Base-by-base conservation (phyloP, 35 echinoderm and acorn worm species). In the Ptychodera flava region DNA sequence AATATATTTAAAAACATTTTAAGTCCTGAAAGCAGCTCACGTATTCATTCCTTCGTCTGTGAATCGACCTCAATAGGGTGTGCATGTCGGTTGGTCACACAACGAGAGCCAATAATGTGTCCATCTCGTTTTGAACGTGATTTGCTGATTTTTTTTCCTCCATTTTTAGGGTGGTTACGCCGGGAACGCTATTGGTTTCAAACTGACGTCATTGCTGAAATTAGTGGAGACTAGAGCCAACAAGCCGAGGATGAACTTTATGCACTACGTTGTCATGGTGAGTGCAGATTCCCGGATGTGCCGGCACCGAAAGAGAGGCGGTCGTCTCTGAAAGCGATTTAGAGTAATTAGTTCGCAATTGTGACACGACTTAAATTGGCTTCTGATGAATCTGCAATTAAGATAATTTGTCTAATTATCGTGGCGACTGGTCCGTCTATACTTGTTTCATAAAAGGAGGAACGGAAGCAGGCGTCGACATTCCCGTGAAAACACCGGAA, bases 151-250 rank as follows among this genome's bases (percentile, higher is more conserved):
- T n/a, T n/a, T n/a, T n/a, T n/a, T 31, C 0, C 81, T 80, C 77
- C 36, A 31, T 85, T 88, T 91, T 15, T 45, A 98, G 95, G 95
- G 95, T 81, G 95, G 95, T 29, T 94, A 98, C 84, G 95, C 95
- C 76, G 95, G 95, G 28, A 98, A 94, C 88, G 95, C 95, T 0
- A 85, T 94, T 0, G 95, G 92, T 31, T 98, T 98, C 85, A 98
- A 98, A 81, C 76, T 94, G 32, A 87, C 90, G 0, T 98, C 95
- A 15, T 36, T 94, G 31, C 79, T 98, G 37, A 98, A 98, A 87
- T 88, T 98, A 53, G 90, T 91, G 38, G 92, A 94, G 31, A 98
- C 95, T 16, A 90, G 95, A 76, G 95, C 95, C 36, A 98, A 98
- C 82, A 98, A 97, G 86, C 95, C 95, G 22, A 82, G 95, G 1